Evolutionary conservation across 1,140 invertebrate genomes (phyloP), one percentile per base, ranked within the genome.

Genomic region (Drosophila oshimai): DNA sequence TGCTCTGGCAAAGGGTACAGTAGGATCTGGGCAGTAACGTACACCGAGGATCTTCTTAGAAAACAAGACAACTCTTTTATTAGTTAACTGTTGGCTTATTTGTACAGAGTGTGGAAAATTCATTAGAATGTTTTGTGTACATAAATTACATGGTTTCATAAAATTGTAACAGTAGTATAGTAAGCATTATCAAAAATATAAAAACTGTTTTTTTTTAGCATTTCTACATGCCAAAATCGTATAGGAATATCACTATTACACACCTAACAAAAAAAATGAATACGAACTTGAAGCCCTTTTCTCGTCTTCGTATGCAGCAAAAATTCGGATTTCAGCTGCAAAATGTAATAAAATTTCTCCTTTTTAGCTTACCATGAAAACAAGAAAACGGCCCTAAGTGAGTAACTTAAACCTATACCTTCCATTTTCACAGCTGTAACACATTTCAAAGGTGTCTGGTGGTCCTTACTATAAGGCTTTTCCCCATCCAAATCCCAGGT

Each of bases 171-270:
- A 57, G 15, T n/a, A 4, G 13, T 26, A 54, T n/a, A 18, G 10
- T 13, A 31, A 18, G 10, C n/a, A 31, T 24, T 68, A 69, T 69
- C 17, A 69, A 69, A 69, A 69, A 67, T 67, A 65, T 67, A 31
- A 13, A 62, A 44, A 26, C 18, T 15, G 6, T 26, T 17, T 36
- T n/a, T 13, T 33, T 12, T 28, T 6, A 17, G 26, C 6, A 10
- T 12, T 24, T 7, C 3, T 6, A 17, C 24, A 26, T 29, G 33
- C 7, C 26, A 15, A 36, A 5, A 2, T 12, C 13, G 33, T 34
- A 12, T 45, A 3, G 26, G 13, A 18, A 55, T 36, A 61, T 61
- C 33, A 60, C 41, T 20, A 24, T 12, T 2, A 10, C 37, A 55
- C 17, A 6, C 33, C 33, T 34, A 22, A 58, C 17, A 28, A 29